Evolutionary conservation across 1,140 invertebrate genomes (phyloP).

Genomic region (Zaprionus capensis): DNA sequence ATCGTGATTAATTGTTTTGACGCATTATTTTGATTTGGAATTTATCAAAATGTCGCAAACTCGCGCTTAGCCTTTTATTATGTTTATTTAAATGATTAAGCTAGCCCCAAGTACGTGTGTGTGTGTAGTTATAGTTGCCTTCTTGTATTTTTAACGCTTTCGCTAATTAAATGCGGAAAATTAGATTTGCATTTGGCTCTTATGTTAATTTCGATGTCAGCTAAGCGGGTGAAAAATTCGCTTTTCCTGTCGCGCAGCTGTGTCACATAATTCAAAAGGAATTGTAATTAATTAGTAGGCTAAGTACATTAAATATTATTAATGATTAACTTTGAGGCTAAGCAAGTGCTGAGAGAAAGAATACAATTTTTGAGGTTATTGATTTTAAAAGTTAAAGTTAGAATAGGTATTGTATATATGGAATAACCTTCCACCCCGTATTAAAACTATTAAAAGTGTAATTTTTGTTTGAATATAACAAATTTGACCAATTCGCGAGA

Average conservation of each 20-base stretch:
- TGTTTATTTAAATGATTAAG: constrained; percentile 79
- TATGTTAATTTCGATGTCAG: constrained; percentile 57
- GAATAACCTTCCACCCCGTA: too few relatives aligned
- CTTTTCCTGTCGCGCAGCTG: constrained; percentile 38
- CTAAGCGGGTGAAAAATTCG: constrained; percentile 59
- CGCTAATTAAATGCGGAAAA: constrained; percentile 36
- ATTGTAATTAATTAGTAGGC: background rate
- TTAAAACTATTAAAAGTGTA: too few relatives aligned
- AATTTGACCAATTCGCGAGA: too few relatives aligned
- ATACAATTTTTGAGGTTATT: background rate
- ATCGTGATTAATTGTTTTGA: constrained; percentile 81
- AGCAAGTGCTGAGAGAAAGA: background rate
- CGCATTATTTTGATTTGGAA: constrained; percentile 82
- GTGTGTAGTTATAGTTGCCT: constrained; percentile 34
- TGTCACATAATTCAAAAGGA: constrained; percentile 8
- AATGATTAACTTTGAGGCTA: background rate
- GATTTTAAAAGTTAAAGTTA: too few relatives aligned
- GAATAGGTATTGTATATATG: background rate
- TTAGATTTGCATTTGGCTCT: constrained; percentile 30
- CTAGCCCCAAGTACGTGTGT: constrained; percentile 24
- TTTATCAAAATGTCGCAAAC: constrained; percentile 80
- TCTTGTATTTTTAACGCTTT: background rate
- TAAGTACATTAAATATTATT: constrained; percentile 16
- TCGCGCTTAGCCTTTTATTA: constrained; percentile 77
- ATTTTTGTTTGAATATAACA: too few relatives aligned